Conservation (phyloP, 2,888 invertebrate species). For the Choristoneura rosaceana region DNA sequence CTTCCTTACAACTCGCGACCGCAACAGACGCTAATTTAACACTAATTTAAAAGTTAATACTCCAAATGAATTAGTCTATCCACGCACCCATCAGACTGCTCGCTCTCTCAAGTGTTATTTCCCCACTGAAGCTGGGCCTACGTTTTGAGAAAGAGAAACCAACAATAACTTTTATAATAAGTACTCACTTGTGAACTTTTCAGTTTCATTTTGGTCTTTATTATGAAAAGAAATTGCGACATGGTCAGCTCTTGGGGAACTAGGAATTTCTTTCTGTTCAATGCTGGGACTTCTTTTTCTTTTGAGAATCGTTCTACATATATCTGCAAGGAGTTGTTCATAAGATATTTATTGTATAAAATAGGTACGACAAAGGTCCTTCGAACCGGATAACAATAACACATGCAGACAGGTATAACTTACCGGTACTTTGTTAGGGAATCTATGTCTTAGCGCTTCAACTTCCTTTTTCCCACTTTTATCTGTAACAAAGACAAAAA, state of each 20-base stretch:
- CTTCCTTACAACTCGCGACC: too few relatives aligned
- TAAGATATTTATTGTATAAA: not conserved
- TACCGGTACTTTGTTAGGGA: conserved; percentile 93
- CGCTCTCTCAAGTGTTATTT: too few relatives aligned
- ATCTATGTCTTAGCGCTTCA: conserved; percentile 89
- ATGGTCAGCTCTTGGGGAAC: conserved; percentile 95
- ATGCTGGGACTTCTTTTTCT: conserved; percentile 89
- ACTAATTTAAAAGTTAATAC: too few relatives aligned
- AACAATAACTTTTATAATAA: not conserved
- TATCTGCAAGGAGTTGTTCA: conserved; percentile 82
- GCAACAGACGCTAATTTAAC: too few relatives aligned
- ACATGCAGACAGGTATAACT: conserved; percentile 55
- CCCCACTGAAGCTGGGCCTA: too few relatives aligned
- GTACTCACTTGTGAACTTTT: conserved; percentile 72
- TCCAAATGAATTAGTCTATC: too few relatives aligned
- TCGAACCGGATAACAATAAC: not conserved
- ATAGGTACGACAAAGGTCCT: not conserved
- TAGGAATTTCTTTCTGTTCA: conserved; percentile 93
- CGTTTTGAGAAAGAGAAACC: too few relatives aligned
- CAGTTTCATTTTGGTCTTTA: conserved; percentile 83
- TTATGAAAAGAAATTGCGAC: conserved; percentile 94
- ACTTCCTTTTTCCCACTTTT: conserved; percentile 85
- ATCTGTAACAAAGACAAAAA: conserved; percentile 54
- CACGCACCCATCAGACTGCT: too few relatives aligned
- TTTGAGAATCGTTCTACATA: conserved; percentile 92